These are phyloP conservation scores for Hydriomena furcata DNA, from an alignment of 2,888 invertebrate genomes.

Conservation along the genomic window DNA sequence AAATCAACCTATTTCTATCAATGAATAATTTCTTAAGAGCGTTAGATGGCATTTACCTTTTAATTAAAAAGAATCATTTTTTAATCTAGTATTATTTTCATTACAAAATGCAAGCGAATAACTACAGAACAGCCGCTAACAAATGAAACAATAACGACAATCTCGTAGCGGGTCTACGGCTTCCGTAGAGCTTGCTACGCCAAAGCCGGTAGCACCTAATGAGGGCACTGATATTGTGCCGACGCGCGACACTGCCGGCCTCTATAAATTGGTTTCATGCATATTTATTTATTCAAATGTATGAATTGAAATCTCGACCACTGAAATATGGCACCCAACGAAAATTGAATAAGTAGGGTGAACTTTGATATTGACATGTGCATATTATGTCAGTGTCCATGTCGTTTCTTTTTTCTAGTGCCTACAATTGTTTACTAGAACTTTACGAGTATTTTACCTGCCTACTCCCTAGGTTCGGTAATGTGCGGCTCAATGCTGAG, in stretches of 20 bases:
- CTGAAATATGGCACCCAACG: conserved; percentile 75
- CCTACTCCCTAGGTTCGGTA: no score
- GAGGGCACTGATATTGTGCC: conserved; percentile 74
- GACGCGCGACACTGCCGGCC: conserved; percentile 61
- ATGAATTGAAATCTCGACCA: conserved; percentile 82
- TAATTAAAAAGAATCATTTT: no score
- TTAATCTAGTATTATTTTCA: no score
- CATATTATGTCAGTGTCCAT: no score
- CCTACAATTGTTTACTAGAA: no score
- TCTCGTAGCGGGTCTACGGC: conserved; percentile 51
- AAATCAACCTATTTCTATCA: no score
- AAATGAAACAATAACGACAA: conserved; percentile 48
- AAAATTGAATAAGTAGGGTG: conserved; percentile 75
- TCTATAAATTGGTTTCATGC: conserved; percentile 83
- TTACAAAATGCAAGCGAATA: not conserved
- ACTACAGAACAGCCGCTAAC: conserved; percentile 4
- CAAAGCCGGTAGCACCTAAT: conserved; percentile 67
- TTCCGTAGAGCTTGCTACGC: conserved; percentile 60
- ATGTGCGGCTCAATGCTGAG: no score
- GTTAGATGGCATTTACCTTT: no score
- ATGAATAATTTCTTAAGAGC: no score
- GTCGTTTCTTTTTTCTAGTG: no score
- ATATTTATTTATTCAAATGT: conserved; percentile 84
- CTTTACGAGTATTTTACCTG: no score
- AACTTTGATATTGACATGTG: conserved; percentile 60